Base-by-base conservation (phyloP, 2,113 vertebrate species). In the Tachycineta bicolor region DNA sequence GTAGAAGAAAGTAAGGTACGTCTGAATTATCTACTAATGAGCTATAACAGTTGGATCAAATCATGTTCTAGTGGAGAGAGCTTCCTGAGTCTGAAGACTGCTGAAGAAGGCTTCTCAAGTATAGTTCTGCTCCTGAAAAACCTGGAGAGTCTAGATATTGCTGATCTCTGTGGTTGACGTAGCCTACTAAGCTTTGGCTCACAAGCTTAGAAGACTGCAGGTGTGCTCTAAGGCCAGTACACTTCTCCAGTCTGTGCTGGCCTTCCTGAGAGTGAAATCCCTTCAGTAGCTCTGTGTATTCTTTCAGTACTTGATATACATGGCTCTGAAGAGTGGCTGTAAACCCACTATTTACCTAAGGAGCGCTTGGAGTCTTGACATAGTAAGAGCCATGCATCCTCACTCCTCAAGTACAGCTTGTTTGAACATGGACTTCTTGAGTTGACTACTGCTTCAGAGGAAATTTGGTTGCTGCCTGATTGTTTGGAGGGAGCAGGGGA, bases 1-100 rank as follows among this genome's bases (percentile, higher is more conserved):
- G 91, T 98, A 93, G 98, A 98, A 93, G 98, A 99, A 94, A 98
- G 96, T 90, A 99, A 99, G 98, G 99, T 99, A 98, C 41, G 98
- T 95, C 44, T 70, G 71, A 92, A 49, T 88, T 95, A 31, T 28
- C 19, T 88, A 4, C 18, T 86, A 53, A 44, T 59, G 17, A 80
- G 18, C 63, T 83, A 0, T 69, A 79, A 46, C 4, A 20, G 8
- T 80, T 83, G 23, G 15, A 43, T 93, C 29, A 62, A 58, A 49
- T 70, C 2, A 23, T 78, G 20, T 5, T 64, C 12, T 82, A 4
- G 69, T 73, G 71, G 39, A 84, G 25, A 49, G 26, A 73, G 7
- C 9, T 1, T 37, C 14, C 53, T 33, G 49, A 75, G 62, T 79
- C 52, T 64, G 44, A 53, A 83, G 47, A 29, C 50, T 5, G 2